These are phyloP conservation scores for Dexiosoma caninum DNA, from an alignment of 2,888 invertebrate genomes.

Conservation along the genomic window DNA sequence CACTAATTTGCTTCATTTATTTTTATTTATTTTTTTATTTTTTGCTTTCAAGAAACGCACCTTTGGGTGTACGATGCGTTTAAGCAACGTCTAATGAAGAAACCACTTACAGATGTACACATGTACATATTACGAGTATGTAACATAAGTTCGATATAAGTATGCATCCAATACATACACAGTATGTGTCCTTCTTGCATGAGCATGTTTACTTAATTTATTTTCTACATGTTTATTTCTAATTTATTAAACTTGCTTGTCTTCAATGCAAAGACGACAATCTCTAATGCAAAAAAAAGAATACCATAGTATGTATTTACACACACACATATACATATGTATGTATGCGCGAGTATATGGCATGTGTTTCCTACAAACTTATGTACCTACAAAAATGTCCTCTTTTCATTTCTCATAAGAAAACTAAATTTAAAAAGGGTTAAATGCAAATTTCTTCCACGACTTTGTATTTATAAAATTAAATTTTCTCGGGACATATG, in stretches of 20 bases:
- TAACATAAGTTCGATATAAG: not conserved
- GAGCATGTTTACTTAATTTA: constrained; percentile 9
- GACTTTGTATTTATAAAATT: no score
- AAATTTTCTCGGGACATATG: constrained; percentile 26
- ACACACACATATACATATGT: not conserved
- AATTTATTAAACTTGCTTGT: constrained; percentile 39
- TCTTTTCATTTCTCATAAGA: not conserved
- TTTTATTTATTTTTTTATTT: no score
- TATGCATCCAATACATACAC: not conserved
- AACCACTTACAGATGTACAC: no score
- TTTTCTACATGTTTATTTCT: constrained; percentile 4
- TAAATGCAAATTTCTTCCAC: constrained; percentile 47
- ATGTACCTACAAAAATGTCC: constrained; percentile 24
- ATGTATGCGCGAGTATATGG: not conserved
- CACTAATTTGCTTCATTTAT: no score
- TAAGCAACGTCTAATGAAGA: no score
- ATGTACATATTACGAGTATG: no score
- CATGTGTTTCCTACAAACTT: not conserved
- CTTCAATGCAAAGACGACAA: constrained; percentile 40
- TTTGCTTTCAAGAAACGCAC: no score
- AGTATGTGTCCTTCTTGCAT: not conserved
- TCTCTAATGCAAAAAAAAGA: constrained; percentile 28
- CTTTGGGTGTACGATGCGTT: no score
- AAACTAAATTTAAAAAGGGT: constrained; percentile 37
- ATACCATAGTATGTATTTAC: not conserved